Base-by-base conservation (phyloP, 1,140 invertebrate genomes). In the Lasioglossum baleicum region DNA sequence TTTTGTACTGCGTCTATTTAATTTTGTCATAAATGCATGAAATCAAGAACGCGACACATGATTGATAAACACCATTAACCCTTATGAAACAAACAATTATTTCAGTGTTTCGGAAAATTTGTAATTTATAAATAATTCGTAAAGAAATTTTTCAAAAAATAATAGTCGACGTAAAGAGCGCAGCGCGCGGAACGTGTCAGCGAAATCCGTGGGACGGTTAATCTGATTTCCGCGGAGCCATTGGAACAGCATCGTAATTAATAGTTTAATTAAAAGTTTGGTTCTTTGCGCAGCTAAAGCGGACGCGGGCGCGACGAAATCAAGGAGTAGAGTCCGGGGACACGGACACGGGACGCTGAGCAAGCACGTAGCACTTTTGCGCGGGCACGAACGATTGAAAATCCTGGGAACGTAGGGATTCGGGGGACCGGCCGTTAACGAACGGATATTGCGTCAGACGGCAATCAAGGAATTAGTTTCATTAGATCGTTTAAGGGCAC, bases 401-500 rank as follows among this genome's bases (percentile, higher is more conserved):
- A 78, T 81, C 60, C 69, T 53, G n/a, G 61, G 61, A 78, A 72
- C 61, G 77, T 80, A 76, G 81, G 68, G 85, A 85, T 86, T 78
- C 71, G 48, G 77, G 35, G 79, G 78, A 87, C 83, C 83, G 70
- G 58, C 67, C 68, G 84, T 82, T 87, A 86, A 87, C 85, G 85
- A 87, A 76, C 84, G 79, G 84, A 87, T 87, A 87, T 87, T 87
- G 82, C 85, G 71, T 78, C 75, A 71, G 75, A 61, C 78, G 78
- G 84, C 75, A 86, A 87, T 87, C 82, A 82, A 83, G 84, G 75
- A 87, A 83, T 87, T 87, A 87, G 79, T 87, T 87, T 84, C 75
- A 83, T 86, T 86, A 71, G 26, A 51, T 60, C 58, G 84, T 73
- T 75, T 81, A 86, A 82, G 84, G 69, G 77, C 75, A 82, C 83